These are phyloP conservation scores for Paracanthobrama guichenoti DNA, from an alignment of 2,113 vertebrate species.

Conservation along the genomic window DNA sequence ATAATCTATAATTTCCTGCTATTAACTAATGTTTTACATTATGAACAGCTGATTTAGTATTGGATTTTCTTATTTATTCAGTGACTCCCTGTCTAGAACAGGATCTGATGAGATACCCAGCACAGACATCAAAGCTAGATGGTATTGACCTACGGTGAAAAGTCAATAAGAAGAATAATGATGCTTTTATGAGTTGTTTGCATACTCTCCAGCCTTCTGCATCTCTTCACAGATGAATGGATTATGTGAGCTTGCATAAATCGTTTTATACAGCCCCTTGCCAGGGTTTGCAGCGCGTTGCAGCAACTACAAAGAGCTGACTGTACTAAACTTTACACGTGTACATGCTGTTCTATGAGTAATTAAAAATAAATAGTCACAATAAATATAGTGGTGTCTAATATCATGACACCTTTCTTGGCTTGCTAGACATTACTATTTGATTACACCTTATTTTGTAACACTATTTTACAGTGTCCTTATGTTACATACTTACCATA, in stretches of 20 bases:
- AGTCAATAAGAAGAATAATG: not conserved
- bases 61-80: conserved; percentile 9
- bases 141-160: not conserved
- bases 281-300: not conserved
- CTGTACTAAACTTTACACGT: conserved; percentile 13
- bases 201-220: not conserved
- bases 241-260: conserved; percentile 11
- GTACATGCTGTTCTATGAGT: not conserved
- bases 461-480: no score
- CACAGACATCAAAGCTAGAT: not conserved
- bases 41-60: not conserved
- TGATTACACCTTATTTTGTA: no score
- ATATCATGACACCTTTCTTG: not conserved
- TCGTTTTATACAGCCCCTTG: not conserved
- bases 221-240: conserved; percentile 20
- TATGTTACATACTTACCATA: no score
- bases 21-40: not conserved
- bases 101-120: not conserved
- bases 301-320: conserved; percentile 31
- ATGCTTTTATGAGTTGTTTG: conserved; percentile 17
- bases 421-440: not conserved
- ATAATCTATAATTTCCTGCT: not conserved
- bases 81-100: no score
- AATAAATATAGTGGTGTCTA: not conserved
- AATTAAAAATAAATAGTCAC: not conserved